Conservation (phyloP, 2,888 invertebrate species). For the Pilophorus perplexus region DNA sequence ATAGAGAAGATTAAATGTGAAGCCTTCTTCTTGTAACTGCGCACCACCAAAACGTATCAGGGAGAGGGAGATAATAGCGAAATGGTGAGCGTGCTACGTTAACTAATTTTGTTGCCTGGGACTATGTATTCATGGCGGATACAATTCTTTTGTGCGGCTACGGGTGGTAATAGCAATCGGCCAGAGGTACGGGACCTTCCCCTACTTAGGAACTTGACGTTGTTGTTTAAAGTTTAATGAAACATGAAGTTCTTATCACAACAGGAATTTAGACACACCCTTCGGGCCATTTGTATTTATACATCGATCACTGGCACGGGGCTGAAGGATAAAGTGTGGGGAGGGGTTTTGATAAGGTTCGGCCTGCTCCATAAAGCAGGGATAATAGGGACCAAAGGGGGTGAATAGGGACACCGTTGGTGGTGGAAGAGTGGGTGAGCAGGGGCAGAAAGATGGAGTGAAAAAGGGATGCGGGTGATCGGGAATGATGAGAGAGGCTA, state of each 20-base stretch:
- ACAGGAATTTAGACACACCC: slow-evolving; percentile 24
- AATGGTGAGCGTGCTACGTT: too few species aligned
- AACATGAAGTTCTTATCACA: slow-evolving; percentile 17
- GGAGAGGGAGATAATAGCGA: too few species aligned
- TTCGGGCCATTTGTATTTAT: slow-evolving; percentile 22
- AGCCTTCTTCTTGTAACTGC: too few species aligned
- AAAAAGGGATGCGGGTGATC: slow-evolving; percentile 4
- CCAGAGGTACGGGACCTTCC: too few species aligned
- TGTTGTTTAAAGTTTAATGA: too few species aligned
- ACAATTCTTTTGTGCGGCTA: too few species aligned
- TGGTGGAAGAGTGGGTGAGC: slow-evolving; percentile 5
- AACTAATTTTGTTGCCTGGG: too few species aligned
- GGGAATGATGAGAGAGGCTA: slow-evolving; percentile 21
- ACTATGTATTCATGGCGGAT: too few species aligned
- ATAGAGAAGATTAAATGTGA: too few species aligned
- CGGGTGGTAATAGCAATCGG: too few species aligned
- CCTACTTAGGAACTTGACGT: too few species aligned
- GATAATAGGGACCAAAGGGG: slow-evolving; percentile 24
- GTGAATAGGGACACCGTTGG: background rate
- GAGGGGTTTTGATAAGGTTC: slow-evolving; percentile 16
- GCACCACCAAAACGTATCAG: too few species aligned
- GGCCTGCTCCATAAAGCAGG: slow-evolving; percentile 33
- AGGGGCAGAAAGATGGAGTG: background rate
- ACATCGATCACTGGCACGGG: slow-evolving; percentile 24
- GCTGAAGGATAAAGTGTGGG: background rate